These are phyloP conservation scores for Patiria pectinifera DNA, from an alignment of 53 echinoderm and acorn worm genomes.

Conservation along the genomic window DNA sequence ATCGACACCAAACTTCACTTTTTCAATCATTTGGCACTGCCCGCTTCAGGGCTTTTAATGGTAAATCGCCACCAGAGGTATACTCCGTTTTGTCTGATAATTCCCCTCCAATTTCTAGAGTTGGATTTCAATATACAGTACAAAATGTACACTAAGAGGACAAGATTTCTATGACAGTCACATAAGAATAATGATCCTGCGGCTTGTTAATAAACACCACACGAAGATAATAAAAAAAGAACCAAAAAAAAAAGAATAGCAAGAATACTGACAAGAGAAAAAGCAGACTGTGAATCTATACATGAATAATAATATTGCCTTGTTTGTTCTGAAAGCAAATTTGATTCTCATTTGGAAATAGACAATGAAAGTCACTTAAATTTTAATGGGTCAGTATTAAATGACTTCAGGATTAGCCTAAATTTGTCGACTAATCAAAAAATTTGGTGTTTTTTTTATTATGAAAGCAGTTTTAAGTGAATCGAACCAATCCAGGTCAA, in stretches of 20 bases:
- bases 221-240: constrained; percentile 3
- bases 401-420: neutral
- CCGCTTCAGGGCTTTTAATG: constrained; percentile 32
- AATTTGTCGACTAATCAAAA: neutral
- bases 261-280: constrained; percentile 37
- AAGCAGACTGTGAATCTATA: constrained; percentile 9
- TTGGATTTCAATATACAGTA: constrained; percentile 43
- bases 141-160: constrained; percentile 55
- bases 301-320: constrained; percentile 34
- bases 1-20: neutral
- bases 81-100: neutral
- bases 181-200: neutral
- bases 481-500: neutral
- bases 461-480: neutral
- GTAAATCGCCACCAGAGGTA: constrained; percentile 36
- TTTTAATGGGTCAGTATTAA: neutral
- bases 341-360: neutral
- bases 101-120: constrained; percentile 21
- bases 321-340: constrained; percentile 7
- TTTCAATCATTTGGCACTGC: constrained; percentile 55
- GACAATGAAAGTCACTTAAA: neutral
- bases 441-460: neutral
- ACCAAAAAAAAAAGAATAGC: constrained; percentile 9
- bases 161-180: constrained; percentile 2
- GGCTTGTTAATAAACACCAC: neutral